Evolutionary conservation across 2,888 invertebrate genomes (phyloP), one percentile per base, ranked within the genome.

Genomic region (Polietes domitor): DNA sequence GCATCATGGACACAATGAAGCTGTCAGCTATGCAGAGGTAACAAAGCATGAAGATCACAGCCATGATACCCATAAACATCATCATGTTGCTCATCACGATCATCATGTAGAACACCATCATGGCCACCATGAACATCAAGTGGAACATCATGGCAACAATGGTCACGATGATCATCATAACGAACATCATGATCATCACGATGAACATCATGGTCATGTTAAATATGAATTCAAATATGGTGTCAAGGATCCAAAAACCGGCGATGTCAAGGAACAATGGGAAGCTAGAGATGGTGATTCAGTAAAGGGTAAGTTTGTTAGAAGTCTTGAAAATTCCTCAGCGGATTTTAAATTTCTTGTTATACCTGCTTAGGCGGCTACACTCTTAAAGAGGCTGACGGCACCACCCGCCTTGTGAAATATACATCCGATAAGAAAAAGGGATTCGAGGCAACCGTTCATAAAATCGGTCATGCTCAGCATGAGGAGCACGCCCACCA

Each of bases 21-120:
- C 37, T 7, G 43, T 26, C 15, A 58, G 70, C 15, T 55, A 47
- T 24, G 21, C 21, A 1, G 15, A 26, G 10, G 43, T 24, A 9
- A 4, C 41, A 1, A 86, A 88, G 55, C 86, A 88, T 81, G 80
- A 75, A 41, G 78, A 86, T n/a, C 83, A 81, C n/a, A 28, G 15
- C 6, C 55, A 55, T 24, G 7, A 24, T 55, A 10, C 9, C 70
- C 24, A 58, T 58, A 73, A 61, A 47, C 81, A 53, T 61, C 9
- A n/a, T n/a, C n/a, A n/a, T n/a, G n/a, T n/a, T n/a, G n/a, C n/a
- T n/a, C n/a, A n/a, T n/a, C n/a, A n/a, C n/a, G n/a, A n/a, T n/a
- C n/a, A n/a, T n/a, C n/a, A n/a, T n/a, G n/a, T n/a, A n/a, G n/a
- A n/a, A n/a, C n/a, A n/a, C n/a, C n/a, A n/a, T n/a, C n/a, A n/a